Base-by-base conservation (phyloP, 2,888 invertebrate species). In the Chrysopilus asiliformis region DNA sequence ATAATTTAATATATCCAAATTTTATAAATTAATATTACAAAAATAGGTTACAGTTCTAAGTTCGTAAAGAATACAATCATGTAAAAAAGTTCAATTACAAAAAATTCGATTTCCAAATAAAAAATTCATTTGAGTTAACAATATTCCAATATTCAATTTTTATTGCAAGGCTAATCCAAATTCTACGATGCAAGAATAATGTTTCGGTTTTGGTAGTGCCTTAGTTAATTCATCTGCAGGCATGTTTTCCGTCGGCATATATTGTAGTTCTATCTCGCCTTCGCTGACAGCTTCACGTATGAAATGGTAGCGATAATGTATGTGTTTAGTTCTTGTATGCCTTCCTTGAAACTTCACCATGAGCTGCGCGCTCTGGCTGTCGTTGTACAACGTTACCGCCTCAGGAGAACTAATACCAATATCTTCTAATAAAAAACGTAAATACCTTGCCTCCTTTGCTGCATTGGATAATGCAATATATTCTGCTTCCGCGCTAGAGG, bases 401-500 rank as follows among this genome's bases (percentile, higher is more conserved):
- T 42, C 42, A 19, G 43, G n/a, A 10, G 31, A 35, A 1, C 38
- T 25, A 13, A 16, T 4, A 16, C 25, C 18, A 4, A 37, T 20
- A 9, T 37, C 32, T 12, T 15, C 4, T 3, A 42, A 16, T 4
- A 39, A 26, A n/a, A 29, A 19, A 44, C 49, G 47, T 8, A 39
- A 8, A 36, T 41, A 43, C 14, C 47, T 35, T 6, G 47, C 41
- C 33, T 52, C 52, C 43, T 49, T 47, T 5, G 45, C 40, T 2
- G 48, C 46, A 2, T 46, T 42, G 5, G 49, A 40, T 17, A 51
- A 43, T 9, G 52, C 47, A 16, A 53, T 46, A 35, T 52, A 53
- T 39, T 55, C 53, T 0, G 55, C 47, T 35, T 55, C 53, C 2
- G 49, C 49, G 0, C 50, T 52, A 4, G 51, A 53, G n/a, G n/a